phyloP scores from a whole-genome alignment of 2,797 vertebrate species.

The Malurus leucopterus region DNA sequence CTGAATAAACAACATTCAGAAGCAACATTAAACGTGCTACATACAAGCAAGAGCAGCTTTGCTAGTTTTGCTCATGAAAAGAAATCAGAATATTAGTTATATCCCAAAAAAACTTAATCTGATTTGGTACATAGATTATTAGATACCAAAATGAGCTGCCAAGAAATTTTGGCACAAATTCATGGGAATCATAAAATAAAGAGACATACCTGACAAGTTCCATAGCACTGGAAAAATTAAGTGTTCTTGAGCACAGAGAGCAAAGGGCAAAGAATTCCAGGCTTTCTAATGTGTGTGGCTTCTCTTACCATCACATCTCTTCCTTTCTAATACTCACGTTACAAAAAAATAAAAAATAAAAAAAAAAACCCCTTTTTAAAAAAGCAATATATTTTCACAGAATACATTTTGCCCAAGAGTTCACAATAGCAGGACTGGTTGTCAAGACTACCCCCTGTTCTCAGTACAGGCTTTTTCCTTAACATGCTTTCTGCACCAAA shows the following conservation, averaged over 20 bases:
- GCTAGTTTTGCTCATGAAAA: not conserved
- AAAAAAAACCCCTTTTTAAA: not conserved
- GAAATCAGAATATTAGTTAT: not conserved
- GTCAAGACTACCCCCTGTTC: not conserved
- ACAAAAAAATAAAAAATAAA: not conserved
- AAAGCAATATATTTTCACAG: not conserved
- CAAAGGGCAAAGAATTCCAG: slow-evolving; percentile 30
- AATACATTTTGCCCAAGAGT: not conserved
- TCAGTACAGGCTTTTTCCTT: not conserved
- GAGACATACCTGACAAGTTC: slow-evolving; percentile 31
- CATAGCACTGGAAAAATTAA: slow-evolving; percentile 12
- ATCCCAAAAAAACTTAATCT: not conserved
- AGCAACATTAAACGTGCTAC: not conserved
- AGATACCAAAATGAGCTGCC: not conserved
- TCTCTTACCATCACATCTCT: not conserved
- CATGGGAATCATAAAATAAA: slow-evolving; percentile 6
- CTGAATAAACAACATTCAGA: not conserved
- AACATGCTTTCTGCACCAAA: not conserved
- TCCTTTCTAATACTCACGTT: not conserved
- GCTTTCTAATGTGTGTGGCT: not conserved
- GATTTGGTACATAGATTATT: not conserved
- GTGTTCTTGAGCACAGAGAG: not conserved
- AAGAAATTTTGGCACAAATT: slow-evolving; percentile 20
- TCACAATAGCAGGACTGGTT: not conserved
- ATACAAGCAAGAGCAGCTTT: not conserved